phyloP scores from a whole-genome alignment of 2,113 vertebrate species.

The Hucho hucho region DNA sequence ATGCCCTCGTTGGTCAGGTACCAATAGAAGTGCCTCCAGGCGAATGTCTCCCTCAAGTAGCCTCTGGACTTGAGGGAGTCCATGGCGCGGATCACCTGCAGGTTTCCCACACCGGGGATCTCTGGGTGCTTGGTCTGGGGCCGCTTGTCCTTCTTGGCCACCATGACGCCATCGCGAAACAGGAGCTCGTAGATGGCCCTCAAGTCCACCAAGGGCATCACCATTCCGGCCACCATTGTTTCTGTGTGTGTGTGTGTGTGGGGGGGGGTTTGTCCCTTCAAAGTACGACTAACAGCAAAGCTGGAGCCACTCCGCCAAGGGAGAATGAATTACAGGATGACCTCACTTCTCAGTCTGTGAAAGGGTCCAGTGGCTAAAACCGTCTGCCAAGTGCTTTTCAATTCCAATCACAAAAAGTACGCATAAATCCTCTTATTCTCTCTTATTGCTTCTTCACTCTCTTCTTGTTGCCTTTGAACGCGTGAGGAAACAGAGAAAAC shows the following conservation, averaged over 20 bases:
- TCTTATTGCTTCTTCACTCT: slow-evolving; percentile 49
- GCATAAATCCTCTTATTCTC: slow-evolving; percentile 41
- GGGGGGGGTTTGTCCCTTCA: slow-evolving; percentile 31
- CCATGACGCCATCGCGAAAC: slow-evolving; percentile 94
- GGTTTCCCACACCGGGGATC: slow-evolving; percentile 79
- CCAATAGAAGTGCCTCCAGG: slow-evolving; percentile 95
- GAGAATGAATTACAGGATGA: slow-evolving; percentile 42
- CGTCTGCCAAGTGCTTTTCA: slow-evolving; percentile 68
- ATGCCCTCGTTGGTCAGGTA: slow-evolving; percentile 90
- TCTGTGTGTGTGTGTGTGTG: slow-evolving; percentile 24
- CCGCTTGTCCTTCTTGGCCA: slow-evolving; percentile 87
- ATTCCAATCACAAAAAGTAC: slow-evolving; percentile 43
- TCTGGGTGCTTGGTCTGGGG: slow-evolving; percentile 86
- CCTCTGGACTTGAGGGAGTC: slow-evolving; percentile 85
- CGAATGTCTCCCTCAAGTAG: slow-evolving; percentile 85
- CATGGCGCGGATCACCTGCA: slow-evolving; percentile 89
- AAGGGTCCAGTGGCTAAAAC: slow-evolving; percentile 62
- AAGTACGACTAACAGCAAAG: slow-evolving; percentile 25
- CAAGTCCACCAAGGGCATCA: slow-evolving; percentile 86
- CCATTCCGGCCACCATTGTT: slow-evolving; percentile 94
- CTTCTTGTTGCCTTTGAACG: slow-evolving; percentile 35
- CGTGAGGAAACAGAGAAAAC: slow-evolving; percentile 50
- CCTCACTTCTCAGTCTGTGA: slow-evolving; percentile 50
- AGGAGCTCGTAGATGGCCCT: slow-evolving; percentile 89
- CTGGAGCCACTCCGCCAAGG: slow-evolving; percentile 25